phyloP scores from a whole-genome alignment of 2,797 vertebrate species.

The Carduelis carduelis region DNA sequence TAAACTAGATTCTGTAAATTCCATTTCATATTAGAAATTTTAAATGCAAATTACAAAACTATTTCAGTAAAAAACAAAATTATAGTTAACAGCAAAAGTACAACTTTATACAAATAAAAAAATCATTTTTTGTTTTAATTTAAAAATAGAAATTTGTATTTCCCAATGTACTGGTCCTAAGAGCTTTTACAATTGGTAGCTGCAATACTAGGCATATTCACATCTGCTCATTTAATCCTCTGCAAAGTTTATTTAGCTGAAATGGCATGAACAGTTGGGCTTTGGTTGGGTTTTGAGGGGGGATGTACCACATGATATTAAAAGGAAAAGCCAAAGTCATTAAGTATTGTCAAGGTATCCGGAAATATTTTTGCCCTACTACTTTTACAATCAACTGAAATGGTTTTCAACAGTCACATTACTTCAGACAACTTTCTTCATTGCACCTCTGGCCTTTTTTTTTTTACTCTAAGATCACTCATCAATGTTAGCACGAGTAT shows the following conservation, averaged over 20 bases:
- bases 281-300: not conserved
- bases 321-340: not conserved
- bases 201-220: slow-evolving; percentile 43
- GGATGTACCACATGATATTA: not conserved
- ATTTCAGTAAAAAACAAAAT: slow-evolving; percentile 74
- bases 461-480: not conserved
- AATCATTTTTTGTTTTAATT: slow-evolving; percentile 23
- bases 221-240: not conserved
- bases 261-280: not conserved
- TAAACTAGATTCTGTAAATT: slow-evolving; percentile 72
- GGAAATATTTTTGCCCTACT: not conserved
- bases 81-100: slow-evolving; percentile 72
- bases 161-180: slow-evolving; percentile 49
- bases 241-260: slow-evolving; percentile 24
- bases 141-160: slow-evolving; percentile 62
- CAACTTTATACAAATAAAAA: slow-evolving; percentile 73
- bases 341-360: not conserved
- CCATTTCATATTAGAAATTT: slow-evolving; percentile 70
- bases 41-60: slow-evolving; percentile 75
- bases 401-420: not conserved
- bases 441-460: not conserved
- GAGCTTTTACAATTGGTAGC: slow-evolving; percentile 14
- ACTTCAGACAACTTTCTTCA: not conserved
- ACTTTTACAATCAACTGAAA: not conserved
- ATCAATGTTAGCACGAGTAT: not conserved